Evolutionary conservation across 2,888 invertebrate genomes (phyloP), one percentile per base, ranked within the genome.

Genomic region (Cephonodes hylas): DNA sequence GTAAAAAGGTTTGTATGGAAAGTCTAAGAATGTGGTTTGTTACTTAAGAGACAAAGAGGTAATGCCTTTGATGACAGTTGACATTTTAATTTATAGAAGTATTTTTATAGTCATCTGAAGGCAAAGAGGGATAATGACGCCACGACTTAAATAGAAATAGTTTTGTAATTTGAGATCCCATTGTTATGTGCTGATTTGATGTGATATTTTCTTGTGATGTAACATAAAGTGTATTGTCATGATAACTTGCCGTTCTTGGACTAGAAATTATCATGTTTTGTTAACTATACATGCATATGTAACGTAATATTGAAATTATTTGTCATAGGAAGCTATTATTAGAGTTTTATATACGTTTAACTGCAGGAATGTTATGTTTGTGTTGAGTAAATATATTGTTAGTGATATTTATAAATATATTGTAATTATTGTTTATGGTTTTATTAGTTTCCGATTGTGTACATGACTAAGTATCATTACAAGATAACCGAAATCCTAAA

Each of bases 1-100:
- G 59, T 53, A 27, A 53, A 53, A 53, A 53, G 31, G 18, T 53
- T 53, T 53, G 53, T 53, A 15, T 53, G 53, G 53, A 53, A 53
- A 53, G 48, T 27, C 8, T 48, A 27, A 27, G 25, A 27, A 27
- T 25, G 48, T 2, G n/a, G n/a, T 53, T n/a, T 27, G 31, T 53
- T 53, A 18, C 15, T 15, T 18, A 8, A n/a, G 10, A 3, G 31
- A n/a, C 18, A 31, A 3, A 18, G 18, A 31, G n/a, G 23, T n/a
- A 5, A 23, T n/a, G 10, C 27, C 10, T 18, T 53, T 31, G 18
- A 1, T 53, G 27, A 31, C 31, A 18, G 31, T 18, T 15, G 53
- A 53, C 15, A 53, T 20, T 53, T 10, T 18, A 18, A 18, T 15
- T 27, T 53, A 0, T 53, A 31, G 18, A 27, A 20, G 15, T 31